phyloP scores from a whole-genome alignment of 1,140 invertebrate species.

The Acromyrmex echinatior region DNA sequence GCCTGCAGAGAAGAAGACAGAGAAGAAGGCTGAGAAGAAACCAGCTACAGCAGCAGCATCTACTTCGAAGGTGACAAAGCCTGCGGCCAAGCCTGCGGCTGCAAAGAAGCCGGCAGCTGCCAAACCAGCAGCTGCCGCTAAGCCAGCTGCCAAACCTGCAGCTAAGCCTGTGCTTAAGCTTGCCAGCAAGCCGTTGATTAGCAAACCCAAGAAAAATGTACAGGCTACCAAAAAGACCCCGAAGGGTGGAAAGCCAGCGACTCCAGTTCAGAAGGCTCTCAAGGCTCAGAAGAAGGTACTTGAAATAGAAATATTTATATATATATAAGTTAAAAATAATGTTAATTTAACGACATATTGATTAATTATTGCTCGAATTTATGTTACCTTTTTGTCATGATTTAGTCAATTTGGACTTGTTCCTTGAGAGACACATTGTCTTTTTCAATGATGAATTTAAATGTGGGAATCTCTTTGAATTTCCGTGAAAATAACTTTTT shows the following conservation, averaged over 20 bases:
- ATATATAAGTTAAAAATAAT: no score
- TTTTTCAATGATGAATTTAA: constrained; percentile 82
- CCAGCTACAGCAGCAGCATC: constrained; percentile 82
- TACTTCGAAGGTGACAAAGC: constrained; percentile 80
- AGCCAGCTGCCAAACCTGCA: constrained; percentile 84
- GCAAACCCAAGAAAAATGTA: constrained; percentile 90
- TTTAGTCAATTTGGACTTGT: no score
- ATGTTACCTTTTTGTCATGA: no score
- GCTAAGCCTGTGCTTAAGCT: constrained; percentile 87
- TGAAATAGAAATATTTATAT: neutral
- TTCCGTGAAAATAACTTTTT: constrained; percentile 80
- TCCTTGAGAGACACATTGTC: neutral
- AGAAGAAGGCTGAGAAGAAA: constrained; percentile 87
- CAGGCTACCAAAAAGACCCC: constrained; percentile 87
- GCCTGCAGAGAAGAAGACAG: constrained; percentile 89
- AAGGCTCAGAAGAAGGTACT: constrained; percentile 94
- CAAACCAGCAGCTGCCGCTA: constrained; percentile 83
- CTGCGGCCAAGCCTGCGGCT: constrained; percentile 79
- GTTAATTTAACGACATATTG: no score
- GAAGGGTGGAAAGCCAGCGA: constrained; percentile 85
- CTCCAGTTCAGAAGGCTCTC: constrained; percentile 88
- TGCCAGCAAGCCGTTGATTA: constrained; percentile 82
- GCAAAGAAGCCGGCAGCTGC: constrained; percentile 78
- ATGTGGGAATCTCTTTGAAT: constrained; percentile 89
- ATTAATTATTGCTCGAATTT: no score